These are phyloP conservation scores for Pristionchus mayeri DNA, from an alignment of 2,888 invertebrate genomes.

Conservation along the genomic window DNA sequence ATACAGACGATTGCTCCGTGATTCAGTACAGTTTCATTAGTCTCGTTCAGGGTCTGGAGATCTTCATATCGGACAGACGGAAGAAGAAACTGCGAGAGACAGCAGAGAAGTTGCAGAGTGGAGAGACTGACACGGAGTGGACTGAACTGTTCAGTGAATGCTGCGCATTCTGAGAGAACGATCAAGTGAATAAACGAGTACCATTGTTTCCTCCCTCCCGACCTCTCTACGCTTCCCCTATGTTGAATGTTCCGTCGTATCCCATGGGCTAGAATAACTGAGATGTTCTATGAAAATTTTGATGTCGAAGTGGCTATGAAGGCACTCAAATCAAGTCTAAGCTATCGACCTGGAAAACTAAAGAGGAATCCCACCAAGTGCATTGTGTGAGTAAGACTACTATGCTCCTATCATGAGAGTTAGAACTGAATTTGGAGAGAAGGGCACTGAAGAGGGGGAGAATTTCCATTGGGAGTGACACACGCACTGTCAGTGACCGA, in stretches of 20 bases:
- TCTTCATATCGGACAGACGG: constrained; percentile 62
- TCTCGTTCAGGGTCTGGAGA: constrained; percentile 65
- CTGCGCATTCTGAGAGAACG: constrained; percentile 57
- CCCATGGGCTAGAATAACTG: neutral
- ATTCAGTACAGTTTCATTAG: no score
- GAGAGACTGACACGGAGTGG: constrained; percentile 65
- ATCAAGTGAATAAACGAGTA: no score
- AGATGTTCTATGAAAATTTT: neutral
- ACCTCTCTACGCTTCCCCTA: neutral
- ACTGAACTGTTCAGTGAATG: constrained; percentile 64
- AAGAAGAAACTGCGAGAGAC: constrained; percentile 65
- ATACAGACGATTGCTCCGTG: no score
- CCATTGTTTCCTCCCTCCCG: neutral
- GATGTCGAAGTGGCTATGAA: neutral
- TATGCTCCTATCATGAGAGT: neutral
- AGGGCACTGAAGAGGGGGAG: neutral
- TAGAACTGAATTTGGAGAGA: neutral
- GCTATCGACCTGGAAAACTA: neutral
- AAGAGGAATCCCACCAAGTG: neutral
- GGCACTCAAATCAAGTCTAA: constrained; percentile 27
- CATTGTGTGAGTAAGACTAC: neutral
- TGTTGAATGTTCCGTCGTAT: neutral
- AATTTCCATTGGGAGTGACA: no score
- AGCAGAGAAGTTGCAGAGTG: constrained; percentile 64
- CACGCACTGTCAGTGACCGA: no score